Conservation (phyloP, 2,797 vertebrate genomes). For the Pagetopsis macropterus region DNA sequence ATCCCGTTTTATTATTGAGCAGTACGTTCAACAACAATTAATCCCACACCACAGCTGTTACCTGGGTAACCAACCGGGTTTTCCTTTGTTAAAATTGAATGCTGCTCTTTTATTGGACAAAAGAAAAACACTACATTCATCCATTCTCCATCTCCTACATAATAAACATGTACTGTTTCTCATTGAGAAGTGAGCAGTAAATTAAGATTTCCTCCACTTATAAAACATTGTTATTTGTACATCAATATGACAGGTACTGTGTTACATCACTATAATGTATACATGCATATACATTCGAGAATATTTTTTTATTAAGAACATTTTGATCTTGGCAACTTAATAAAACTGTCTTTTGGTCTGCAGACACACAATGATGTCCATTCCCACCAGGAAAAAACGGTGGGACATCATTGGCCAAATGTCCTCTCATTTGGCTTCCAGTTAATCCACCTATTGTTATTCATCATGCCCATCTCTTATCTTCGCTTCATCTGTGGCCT, state of each 20-base stretch:
- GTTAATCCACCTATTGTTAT: constrained; percentile 81
- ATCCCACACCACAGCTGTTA: constrained; percentile 38
- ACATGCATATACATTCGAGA: background rate
- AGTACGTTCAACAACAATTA: background rate
- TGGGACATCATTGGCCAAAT: constrained; percentile 72
- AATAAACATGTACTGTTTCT: background rate
- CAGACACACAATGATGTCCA: constrained; percentile 40
- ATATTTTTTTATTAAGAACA: background rate
- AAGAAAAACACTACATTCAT: background rate
- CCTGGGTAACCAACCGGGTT: constrained; percentile 63
- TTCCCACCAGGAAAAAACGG: constrained; percentile 65
- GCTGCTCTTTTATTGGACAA: constrained; percentile 45
- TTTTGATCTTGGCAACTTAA: constrained; percentile 25
- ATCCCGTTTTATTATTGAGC: background rate
- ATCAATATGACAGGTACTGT: background rate
- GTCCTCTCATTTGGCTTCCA: constrained; percentile 58
- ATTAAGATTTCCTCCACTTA: background rate
- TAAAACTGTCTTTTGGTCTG: constrained; percentile 31
- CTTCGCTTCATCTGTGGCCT: constrained; percentile 77
- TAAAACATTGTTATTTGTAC: background rate
- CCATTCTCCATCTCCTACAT: background rate
- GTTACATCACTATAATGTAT: background rate
- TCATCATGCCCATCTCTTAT: constrained; percentile 77
- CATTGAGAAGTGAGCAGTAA: background rate
- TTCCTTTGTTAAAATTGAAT: constrained; percentile 48